Evolutionary conservation across 2,888 invertebrate genomes (phyloP), one percentile per base, ranked within the genome.

Genomic region (Microctonus brassicae): DNA sequence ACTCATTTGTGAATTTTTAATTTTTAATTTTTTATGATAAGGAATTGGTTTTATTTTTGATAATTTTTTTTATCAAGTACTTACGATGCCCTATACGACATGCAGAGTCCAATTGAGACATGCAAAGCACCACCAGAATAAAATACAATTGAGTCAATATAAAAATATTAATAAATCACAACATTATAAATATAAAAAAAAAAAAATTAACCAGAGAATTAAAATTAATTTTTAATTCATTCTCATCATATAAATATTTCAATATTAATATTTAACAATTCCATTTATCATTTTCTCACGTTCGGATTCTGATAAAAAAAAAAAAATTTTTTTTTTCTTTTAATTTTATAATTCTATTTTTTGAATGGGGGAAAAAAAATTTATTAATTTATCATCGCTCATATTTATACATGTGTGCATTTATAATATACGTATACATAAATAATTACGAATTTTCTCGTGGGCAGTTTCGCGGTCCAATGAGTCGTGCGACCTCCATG

Each of bases 51-150:
- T 53, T 24, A 24, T 10, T 55, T 55, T 22, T 26, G 10, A 5
- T 7, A n/a, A 55, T 24, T 24, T 55, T 26, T n/a, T 55, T 55
- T 79, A 78, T 79, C 81, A 81, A 84, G 84, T 86, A 86, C 86
- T 86, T 86, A 86, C 86, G 86, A 86, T 85, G 86, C 84, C 86
- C 86, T 86, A 86, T 81, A 86, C 79, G 84, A 85, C 86, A 86
- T 86, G 86, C 86, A 86, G 86, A 86, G 81, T 86, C 86, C 86
- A 86, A 86, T 86, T 85, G 83, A 86, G 86, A 86, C 86, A 86
- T 86, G 86, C 86, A 86, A 86, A 86, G 86, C 86, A 86, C 84
- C 85, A 86, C 84, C 47, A 47, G 47, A 47, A 47, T 47, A 86
- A 81, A 86, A 85, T 84, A 86, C 85, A 82, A 86, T 83, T 83